phyloP scores from a whole-genome alignment of 2,113 vertebrate species.

The Hemichromis elongatus region DNA sequence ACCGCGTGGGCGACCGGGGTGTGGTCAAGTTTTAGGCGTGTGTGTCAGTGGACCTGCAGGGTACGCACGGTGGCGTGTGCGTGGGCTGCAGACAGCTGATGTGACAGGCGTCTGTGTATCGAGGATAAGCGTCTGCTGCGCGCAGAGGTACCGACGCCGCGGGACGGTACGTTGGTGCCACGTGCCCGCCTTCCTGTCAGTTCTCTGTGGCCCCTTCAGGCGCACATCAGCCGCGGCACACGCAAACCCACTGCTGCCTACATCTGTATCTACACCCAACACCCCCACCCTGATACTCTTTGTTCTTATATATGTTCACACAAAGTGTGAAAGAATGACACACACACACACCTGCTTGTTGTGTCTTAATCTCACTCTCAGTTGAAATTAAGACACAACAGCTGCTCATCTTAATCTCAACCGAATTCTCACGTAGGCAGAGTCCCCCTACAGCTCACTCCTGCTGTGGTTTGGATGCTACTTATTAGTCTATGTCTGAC shows the following conservation, averaged over 20 bases:
- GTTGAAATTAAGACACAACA: background rate
- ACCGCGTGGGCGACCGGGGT: background rate
- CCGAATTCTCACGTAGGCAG: background rate
- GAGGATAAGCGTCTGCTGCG: background rate
- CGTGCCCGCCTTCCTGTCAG: slow-evolving; percentile 44
- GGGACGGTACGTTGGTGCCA: background rate
- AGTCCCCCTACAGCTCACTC: background rate
- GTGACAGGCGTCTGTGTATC: background rate
- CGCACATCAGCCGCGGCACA: slow-evolving; percentile 24
- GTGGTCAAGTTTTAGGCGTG: background rate
- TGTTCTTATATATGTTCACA: background rate
- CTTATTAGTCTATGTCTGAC: background rate
- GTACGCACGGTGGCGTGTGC: background rate
- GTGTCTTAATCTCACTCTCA: background rate
- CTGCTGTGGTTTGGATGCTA: background rate
- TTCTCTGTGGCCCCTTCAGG: background rate
- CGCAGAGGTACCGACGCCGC: background rate
- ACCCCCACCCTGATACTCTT: background rate
- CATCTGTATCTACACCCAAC: background rate
- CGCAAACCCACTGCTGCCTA: background rate
- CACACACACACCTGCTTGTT: background rate
- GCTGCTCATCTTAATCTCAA: background rate
- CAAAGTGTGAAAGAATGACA: background rate
- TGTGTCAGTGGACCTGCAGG: background rate
- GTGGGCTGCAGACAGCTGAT: slow-evolving; percentile 1